These are phyloP conservation scores for Anas bernieri DNA, from an alignment of 2,797 vertebrate species.

Conservation along the genomic window DNA sequence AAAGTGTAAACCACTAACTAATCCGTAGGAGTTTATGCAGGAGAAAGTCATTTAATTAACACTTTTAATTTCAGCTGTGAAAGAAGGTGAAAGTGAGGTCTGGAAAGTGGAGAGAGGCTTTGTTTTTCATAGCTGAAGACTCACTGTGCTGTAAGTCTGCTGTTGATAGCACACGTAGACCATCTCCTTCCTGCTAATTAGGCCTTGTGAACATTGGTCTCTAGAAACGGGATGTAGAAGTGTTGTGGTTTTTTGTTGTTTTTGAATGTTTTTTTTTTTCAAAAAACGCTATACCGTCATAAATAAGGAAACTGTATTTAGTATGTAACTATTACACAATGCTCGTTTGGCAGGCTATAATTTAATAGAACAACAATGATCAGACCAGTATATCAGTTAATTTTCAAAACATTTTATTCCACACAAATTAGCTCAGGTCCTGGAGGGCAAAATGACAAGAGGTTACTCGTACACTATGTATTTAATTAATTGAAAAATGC, in stretches of 20 bases:
- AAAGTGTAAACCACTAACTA: conserved; percentile 38
- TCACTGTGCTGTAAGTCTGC: background rate
- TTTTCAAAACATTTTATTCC: conserved; percentile 92
- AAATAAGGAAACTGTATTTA: conserved; percentile 5
- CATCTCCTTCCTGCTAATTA: conserved; percentile 70
- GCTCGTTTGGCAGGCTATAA: conserved; percentile 74
- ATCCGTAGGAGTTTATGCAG: conserved; percentile 12
- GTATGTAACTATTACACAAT: conserved; percentile 66
- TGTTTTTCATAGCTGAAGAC: conserved; percentile 1
- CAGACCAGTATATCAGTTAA: conserved; percentile 80
- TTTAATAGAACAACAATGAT: conserved; percentile 78
- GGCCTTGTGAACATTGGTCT: conserved; percentile 7
- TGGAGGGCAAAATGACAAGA: conserved; percentile 99
- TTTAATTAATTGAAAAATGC: conserved; percentile 99
- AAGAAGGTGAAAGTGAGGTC: conserved; percentile 34
- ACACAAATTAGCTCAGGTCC: conserved; percentile 98
- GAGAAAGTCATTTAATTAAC: conserved; percentile 60
- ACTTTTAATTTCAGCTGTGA: conserved; percentile 56
- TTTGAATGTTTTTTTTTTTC: background rate
- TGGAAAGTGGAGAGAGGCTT: conserved; percentile 17
- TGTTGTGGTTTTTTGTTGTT: background rate
- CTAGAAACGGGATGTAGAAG: conserved; percentile 14
- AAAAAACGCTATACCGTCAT: background rate
- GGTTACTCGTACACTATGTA: conserved; percentile 98
- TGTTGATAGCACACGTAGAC: background rate